Evolutionary conservation across 2,888 invertebrate species (phyloP).

Genomic region (Zonitis immaculata): DNA sequence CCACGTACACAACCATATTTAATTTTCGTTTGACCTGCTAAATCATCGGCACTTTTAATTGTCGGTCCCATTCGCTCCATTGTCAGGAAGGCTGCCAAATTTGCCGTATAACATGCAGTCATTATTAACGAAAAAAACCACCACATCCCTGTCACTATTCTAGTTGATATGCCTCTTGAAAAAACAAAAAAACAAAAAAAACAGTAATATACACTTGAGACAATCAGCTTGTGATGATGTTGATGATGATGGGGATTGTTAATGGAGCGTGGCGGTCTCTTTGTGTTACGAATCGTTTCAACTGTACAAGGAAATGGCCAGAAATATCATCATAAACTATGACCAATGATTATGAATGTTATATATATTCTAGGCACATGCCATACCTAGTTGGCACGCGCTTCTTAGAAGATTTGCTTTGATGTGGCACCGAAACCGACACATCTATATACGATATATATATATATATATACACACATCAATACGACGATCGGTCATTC

Average conservation of each 20-base stretch:
- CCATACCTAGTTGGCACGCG: conserved; percentile 41
- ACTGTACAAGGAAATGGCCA: conserved; percentile 36
- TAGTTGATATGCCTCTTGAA: conserved; percentile 84
- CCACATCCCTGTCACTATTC: conserved; percentile 86
- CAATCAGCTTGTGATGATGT: background rate
- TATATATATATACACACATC: too few relatives aligned
- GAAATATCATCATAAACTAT: conserved; percentile 41
- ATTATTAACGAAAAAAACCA: conserved; percentile 92
- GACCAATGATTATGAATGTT: conserved; percentile 30
- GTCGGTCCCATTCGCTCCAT: conserved; percentile 85
- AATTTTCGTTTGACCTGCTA: conserved; percentile 90
- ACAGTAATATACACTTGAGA: background rate
- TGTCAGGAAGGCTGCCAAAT: conserved; percentile 89
- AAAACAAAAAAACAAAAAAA: conserved; percentile 20
- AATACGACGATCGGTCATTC: conserved; percentile 18
- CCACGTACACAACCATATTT: conserved; percentile 90
- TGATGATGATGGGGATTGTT: background rate
- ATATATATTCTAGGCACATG: conserved; percentile 31
- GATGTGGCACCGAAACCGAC: conserved; percentile 27
- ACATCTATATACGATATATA: too few relatives aligned
- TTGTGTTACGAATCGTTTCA: conserved; percentile 26
- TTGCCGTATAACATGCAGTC: conserved; percentile 91
- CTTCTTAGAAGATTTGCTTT: conserved; percentile 38
- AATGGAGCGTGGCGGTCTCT: conserved; percentile 23
- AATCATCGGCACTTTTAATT: conserved; percentile 86